These are phyloP conservation scores for Myotis daubentonii DNA, from an alignment of 2,797 vertebrate species.

Conservation along the genomic window DNA sequence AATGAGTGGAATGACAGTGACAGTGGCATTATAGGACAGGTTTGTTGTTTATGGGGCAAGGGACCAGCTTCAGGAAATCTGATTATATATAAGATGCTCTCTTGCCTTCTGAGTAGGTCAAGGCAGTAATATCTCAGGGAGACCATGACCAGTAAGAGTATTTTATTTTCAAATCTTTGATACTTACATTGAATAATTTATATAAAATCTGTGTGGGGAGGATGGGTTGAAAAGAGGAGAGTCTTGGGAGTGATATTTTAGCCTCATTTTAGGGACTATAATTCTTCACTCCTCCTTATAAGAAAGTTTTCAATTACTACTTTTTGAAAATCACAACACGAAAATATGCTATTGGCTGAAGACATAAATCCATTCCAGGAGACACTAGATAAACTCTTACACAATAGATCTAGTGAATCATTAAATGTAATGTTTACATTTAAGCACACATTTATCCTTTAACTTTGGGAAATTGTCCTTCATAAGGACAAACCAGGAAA, in stretches of 20 bases:
- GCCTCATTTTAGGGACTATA: not conserved
- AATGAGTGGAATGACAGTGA: not conserved
- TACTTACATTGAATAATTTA: not conserved
- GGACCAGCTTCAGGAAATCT: not conserved
- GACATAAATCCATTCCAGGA: conserved; percentile 35
- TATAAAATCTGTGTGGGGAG: not conserved
- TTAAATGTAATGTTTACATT: not conserved
- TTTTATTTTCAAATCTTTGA: conserved; percentile 29
- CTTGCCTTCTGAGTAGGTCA: not conserved
- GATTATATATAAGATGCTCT: not conserved
- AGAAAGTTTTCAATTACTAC: not conserved
- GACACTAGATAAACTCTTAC: conserved; percentile 41
- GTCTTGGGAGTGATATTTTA: not conserved
- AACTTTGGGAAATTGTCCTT: conserved; percentile 30
- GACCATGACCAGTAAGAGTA: not conserved
- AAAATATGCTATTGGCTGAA: conserved; percentile 15
- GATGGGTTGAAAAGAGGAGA: not conserved
- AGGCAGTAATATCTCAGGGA: not conserved
- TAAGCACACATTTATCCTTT: not conserved
- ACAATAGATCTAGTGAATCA: conserved; percentile 26
- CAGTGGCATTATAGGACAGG: not conserved
- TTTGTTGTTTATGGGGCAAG: not conserved
- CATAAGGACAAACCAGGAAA: conserved; percentile 13
- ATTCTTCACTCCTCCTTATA: not conserved
- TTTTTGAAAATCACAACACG: conserved; percentile 30